Evolutionary conservation across 2,797 vertebrate species (phyloP).

Genomic region (Silurus lanzhouensis): DNA sequence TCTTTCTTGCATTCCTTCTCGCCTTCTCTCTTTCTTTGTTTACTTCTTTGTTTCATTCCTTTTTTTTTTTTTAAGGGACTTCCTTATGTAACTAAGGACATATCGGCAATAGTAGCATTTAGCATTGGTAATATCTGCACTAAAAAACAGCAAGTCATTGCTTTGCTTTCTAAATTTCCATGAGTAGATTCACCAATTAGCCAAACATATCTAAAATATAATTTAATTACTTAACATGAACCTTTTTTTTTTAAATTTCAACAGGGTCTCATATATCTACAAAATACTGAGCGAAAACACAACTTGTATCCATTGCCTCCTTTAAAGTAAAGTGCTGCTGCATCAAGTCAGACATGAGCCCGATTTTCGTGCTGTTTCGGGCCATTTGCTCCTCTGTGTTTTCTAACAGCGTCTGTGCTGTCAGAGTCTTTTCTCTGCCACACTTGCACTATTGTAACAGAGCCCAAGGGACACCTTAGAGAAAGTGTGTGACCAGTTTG

Average conservation of each 20-base stretch:
- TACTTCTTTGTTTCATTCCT: too few relatives aligned
- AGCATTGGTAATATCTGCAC: background rate
- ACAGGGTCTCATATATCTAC: background rate
- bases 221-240: too few relatives aligned
- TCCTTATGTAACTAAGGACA: too few relatives aligned
- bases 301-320: background rate
- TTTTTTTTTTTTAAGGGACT: too few relatives aligned
- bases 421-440: conserved; percentile 41
- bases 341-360: conserved; percentile 12
- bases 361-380: conserved; percentile 7
- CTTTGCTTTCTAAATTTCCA: background rate
- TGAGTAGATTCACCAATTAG: too few relatives aligned
- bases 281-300: background rate
- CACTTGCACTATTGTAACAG: conserved; percentile 43
- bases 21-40: too few relatives aligned
- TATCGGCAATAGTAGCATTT: too few relatives aligned
- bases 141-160: background rate
- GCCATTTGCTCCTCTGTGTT: conserved; percentile 28
- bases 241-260: background rate
- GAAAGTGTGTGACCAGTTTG: conserved; percentile 53
- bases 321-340: conserved; percentile 5
- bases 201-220: background rate
- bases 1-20: too few relatives aligned
- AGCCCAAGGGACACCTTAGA: conserved; percentile 64
- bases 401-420: conserved; percentile 30